Evolutionary conservation across 2,113 vertebrate genomes (phyloP).

Genomic region (Capreolus pygargus): DNA sequence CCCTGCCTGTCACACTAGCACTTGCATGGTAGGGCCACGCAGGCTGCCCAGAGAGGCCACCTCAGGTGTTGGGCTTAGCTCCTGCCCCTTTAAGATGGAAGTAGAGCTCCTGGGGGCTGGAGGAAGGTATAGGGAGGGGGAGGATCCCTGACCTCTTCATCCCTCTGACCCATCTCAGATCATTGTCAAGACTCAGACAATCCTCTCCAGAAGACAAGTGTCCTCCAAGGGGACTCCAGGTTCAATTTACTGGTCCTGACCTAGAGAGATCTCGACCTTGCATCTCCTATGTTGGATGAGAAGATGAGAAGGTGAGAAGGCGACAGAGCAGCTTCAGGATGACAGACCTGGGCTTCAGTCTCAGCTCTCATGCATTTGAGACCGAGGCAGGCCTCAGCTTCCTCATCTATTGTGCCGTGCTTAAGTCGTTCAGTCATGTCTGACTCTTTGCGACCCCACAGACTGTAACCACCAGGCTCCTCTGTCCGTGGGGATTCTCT

Average conservation of each 20-base stretch:
- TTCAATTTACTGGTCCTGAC: background rate
- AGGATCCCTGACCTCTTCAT: background rate
- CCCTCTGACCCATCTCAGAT: background rate
- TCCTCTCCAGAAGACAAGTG: background rate
- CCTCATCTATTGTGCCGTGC: background rate
- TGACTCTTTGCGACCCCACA: background rate
- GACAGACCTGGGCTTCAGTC: too few relatives aligned
- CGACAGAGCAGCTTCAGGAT: background rate
- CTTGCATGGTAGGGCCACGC: background rate
- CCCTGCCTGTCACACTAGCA: background rate
- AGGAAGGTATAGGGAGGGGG: accelerated
- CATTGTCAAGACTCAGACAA: background rate
- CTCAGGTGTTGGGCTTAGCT: background rate
- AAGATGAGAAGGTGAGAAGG: background rate
- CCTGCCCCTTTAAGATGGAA: background rate
- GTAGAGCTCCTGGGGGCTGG: background rate
- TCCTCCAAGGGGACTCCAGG: background rate
- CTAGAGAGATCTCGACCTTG: background rate
- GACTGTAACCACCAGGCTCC: background rate
- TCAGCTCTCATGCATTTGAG: background rate
- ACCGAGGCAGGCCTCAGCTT: background rate
- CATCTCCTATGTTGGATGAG: background rate
- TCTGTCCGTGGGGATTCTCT: background rate
- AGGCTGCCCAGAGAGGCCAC: too few relatives aligned
- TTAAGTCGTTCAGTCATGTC: background rate